These are phyloP conservation scores for Lepus europaeus DNA, from an alignment of 2,113 vertebrate genomes.

Conservation along the genomic window DNA sequence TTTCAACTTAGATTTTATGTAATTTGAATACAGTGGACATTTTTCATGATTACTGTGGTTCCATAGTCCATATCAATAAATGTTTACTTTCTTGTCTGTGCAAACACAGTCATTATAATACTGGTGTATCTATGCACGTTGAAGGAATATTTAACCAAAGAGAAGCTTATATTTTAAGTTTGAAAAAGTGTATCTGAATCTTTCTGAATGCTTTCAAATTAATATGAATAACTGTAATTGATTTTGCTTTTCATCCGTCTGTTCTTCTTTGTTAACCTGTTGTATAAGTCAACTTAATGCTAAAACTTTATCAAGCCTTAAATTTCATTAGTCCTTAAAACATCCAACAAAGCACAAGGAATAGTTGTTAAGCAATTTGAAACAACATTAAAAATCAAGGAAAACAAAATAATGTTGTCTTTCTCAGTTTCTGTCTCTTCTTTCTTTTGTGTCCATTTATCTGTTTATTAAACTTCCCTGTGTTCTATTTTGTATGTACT, in stretches of 20 bases:
- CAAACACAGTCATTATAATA: conserved; percentile 72
- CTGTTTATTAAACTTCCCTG: conserved; percentile 71
- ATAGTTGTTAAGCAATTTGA: conserved; percentile 78
- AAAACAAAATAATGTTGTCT: conserved; percentile 82
- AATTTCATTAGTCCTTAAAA: conserved; percentile 63
- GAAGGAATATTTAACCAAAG: conserved; percentile 71
- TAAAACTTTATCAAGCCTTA: conserved; percentile 72
- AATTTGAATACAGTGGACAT: conserved; percentile 39
- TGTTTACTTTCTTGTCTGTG: conserved; percentile 74
- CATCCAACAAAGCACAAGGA: conserved; percentile 68
- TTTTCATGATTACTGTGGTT: conserved; percentile 68
- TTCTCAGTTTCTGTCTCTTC: conserved; percentile 84
- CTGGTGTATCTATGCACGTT: conserved; percentile 68
- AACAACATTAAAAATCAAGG: conserved; percentile 81
- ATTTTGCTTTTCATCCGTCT: conserved; percentile 71
- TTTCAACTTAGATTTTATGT: conserved; percentile 68
- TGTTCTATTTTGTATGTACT: conserved; percentile 78
- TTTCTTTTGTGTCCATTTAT: conserved; percentile 81
- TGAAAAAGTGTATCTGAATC: conserved; percentile 68
- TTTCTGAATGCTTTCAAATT: conserved; percentile 72
- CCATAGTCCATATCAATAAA: conserved; percentile 54
- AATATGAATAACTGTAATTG: conserved; percentile 65
- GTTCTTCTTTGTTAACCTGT: conserved; percentile 69
- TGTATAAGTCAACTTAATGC: conserved; percentile 72
- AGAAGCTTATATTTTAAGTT: conserved; percentile 68